A percentile compares a stretch with the other conserved stretches of the same genome.
Conservation (phyloP, 2,797 vertebrate species). For the Pipistrellus pipistrellus region DNA sequence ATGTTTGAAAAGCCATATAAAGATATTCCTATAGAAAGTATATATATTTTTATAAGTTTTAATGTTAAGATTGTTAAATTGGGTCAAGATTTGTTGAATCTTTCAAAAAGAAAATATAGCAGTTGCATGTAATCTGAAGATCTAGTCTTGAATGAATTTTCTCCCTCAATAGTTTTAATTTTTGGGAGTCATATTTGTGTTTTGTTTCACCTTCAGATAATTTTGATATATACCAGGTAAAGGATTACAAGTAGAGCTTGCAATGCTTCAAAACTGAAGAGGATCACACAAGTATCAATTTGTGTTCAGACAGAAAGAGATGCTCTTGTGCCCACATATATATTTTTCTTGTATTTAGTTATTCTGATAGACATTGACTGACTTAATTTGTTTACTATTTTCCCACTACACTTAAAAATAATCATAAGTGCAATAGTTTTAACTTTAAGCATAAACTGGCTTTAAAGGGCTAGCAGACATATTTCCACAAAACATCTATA, state of each 20-base stretch:
- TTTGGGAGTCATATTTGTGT: conserved; percentile 17
- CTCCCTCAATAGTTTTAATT: neutral
- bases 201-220: conserved; percentile 40
- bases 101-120: conserved; percentile 5
- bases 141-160: conserved; percentile 34
- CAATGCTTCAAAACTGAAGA: neutral
- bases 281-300: neutral
- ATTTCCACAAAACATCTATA: neutral
- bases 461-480: neutral
- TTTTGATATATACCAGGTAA: neutral
- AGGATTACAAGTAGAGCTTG: neutral
- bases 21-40: conserved; percentile 80
- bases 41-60: conserved; percentile 77
- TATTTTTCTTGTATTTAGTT: conserved; percentile 45
- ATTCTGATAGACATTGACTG: neutral
- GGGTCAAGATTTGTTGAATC: conserved; percentile 13
- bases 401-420: neutral
- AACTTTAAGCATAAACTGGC: neutral
- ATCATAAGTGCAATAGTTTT: neutral
- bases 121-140: neutral
- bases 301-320: conserved; percentile 40
- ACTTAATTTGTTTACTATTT: conserved; percentile 1
- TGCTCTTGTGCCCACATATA: neutral
- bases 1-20: conserved; percentile 15
- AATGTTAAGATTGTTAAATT: conserved; percentile 53